A percentile compares a stretch with the other conserved stretches of the same genome.
phyloP scores from a whole-genome alignment of 2,797 vertebrate species.

The Microcaecilia unicolor region DNA sequence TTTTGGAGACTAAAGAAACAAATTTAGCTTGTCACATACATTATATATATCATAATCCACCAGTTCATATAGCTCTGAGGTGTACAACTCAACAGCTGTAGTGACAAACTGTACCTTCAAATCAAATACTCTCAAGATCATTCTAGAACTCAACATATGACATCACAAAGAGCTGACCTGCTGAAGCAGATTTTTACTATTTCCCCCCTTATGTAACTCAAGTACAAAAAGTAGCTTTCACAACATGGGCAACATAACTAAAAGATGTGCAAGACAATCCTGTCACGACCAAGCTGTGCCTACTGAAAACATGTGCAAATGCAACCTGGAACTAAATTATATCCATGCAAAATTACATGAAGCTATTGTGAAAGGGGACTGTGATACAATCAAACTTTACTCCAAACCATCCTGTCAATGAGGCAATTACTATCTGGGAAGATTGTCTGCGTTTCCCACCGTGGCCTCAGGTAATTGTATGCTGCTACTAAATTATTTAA shows the following conservation, averaged over 20 bases:
- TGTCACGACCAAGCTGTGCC: neutral
- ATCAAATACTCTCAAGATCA: neutral
- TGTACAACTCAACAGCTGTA: neutral
- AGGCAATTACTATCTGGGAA: slow-evolving; percentile 14
- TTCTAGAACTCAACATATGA: slow-evolving; percentile 21
- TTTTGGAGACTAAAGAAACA: too few species aligned
- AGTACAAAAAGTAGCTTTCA: neutral
- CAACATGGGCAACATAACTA: slow-evolving; percentile 25
- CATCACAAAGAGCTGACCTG: neutral
- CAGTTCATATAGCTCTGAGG: neutral
- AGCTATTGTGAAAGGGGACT: slow-evolving; percentile 22
- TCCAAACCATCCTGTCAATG: slow-evolving; percentile 16
- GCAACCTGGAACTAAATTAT: fast-evolving
- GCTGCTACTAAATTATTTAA: too few species aligned
- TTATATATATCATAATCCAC: neutral
- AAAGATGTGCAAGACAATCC: neutral
- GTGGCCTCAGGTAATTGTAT: slow-evolving; percentile 19
- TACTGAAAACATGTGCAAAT: fast-evolving
- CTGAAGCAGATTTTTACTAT: neutral
- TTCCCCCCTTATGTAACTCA: neutral
- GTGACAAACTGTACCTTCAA: neutral
- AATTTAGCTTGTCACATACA: too few species aligned
- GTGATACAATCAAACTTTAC: slow-evolving; percentile 2
- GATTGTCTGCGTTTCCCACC: neutral
- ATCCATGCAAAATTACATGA: slow-evolving; percentile 8